phyloP scores from a whole-genome alignment of 2,797 vertebrate species.

The Platyrinchus mystaceus region DNA sequence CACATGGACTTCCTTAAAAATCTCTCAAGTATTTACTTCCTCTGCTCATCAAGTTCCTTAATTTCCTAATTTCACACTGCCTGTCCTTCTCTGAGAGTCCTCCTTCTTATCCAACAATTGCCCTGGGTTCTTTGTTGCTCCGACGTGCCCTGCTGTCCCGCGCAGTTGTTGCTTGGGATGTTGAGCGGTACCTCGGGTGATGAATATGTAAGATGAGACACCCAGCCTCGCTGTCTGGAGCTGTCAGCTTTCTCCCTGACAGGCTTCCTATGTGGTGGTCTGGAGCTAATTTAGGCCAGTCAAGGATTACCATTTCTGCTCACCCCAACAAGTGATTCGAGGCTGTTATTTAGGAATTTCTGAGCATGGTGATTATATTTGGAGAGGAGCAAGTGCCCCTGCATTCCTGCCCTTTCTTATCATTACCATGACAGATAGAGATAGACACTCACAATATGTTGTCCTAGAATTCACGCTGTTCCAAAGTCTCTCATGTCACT shows the following conservation, averaged over 20 bases:
- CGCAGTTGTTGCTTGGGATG: background rate
- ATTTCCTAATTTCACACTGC: constrained; percentile 46
- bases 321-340: constrained; percentile 1
- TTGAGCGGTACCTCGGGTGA: background rate
- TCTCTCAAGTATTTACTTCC: background rate
- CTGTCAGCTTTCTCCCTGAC: constrained; percentile 33
- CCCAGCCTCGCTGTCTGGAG: background rate
- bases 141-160: fast-evolving
- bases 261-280: background rate
- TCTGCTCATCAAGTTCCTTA: background rate
- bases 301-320: constrained; percentile 29
- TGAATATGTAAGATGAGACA: constrained; percentile 46
- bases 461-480: constrained; percentile 47
- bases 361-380: constrained; percentile 12
- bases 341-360: constrained; percentile 45
- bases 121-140: background rate
- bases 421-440: constrained; percentile 41
- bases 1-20: constrained; percentile 16
- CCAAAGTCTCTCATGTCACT: background rate
- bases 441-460: constrained; percentile 56
- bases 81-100: background rate
- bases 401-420: constrained; percentile 42
- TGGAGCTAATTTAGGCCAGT: constrained; percentile 42
- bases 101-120: background rate
- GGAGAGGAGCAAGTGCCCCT: constrained; percentile 16